Evolutionary conservation across 1,140 invertebrate species (phyloP).

Genomic region (Ceratina australensis): DNA sequence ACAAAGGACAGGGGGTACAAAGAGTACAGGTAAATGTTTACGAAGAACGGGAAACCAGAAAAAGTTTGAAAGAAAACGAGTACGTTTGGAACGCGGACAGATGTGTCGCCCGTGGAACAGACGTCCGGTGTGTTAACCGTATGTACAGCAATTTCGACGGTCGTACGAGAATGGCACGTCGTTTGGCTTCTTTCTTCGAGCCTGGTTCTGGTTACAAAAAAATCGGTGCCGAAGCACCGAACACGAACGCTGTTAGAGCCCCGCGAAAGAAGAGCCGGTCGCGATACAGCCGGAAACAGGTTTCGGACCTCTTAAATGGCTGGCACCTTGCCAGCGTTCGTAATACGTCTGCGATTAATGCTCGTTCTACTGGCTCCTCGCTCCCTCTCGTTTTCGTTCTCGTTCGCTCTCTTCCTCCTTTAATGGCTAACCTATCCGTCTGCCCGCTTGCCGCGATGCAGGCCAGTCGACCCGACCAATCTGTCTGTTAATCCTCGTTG

Average conservation of each 20-base stretch:
- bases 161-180: conserved; percentile 31
- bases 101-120: not conserved
- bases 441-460: not conserved
- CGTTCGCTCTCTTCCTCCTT: not conserved
- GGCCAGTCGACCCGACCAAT: not conserved
- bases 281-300: conserved; percentile 57
- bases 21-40: not conserved
- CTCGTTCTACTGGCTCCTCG: not conserved
- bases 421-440: not conserved
- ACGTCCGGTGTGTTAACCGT: not conserved
- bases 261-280: conserved; percentile 36
- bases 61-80: not conserved
- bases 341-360: conserved; percentile 57
- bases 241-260: conserved; percentile 3
- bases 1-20: too few species aligned
- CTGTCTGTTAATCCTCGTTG: conserved; percentile 49
- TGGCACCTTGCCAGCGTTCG: conserved; percentile 54
- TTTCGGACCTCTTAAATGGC: conserved; percentile 58
- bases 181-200: conserved; percentile 9
- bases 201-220: conserved; percentile 34
- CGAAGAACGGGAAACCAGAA: not conserved
- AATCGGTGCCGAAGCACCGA: conserved; percentile 3
- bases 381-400: not conserved
- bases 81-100: not conserved
- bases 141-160: conserved; percentile 28